phyloP scores from a whole-genome alignment of 2,888 invertebrate species.

The Melanostoma mellinum region DNA sequence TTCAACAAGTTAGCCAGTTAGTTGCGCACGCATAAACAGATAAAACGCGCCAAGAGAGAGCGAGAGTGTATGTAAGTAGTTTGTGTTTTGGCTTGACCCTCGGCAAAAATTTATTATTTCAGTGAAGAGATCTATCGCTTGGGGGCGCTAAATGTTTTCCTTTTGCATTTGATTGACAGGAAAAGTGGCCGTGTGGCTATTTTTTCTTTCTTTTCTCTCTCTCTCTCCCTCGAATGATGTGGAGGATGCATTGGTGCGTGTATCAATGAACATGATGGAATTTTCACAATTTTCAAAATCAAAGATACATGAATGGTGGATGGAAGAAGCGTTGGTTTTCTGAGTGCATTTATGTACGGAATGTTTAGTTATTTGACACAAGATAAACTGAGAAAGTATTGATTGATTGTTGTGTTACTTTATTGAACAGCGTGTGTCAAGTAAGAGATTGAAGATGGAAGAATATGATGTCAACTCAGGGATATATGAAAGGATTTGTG shows the following conservation, averaged over 20 bases:
- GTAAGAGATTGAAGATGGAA: too few species aligned
- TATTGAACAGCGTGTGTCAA: too few species aligned
- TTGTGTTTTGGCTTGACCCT: conserved; percentile 57
- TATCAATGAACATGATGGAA: conserved; percentile 24
- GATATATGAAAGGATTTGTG: too few species aligned
- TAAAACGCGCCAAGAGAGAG: conserved; percentile 12
- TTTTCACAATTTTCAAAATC: not conserved
- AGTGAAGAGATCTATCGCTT: conserved; percentile 50
- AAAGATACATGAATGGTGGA: conserved; percentile 22
- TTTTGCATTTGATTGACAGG: conserved; percentile 61
- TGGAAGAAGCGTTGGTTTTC: not conserved
- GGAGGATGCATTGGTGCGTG: conserved; percentile 41
- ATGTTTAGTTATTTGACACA: not conserved
- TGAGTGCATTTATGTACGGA: not conserved
- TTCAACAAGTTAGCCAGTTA: conserved; percentile 18
- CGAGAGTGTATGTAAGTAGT: conserved; percentile 24
- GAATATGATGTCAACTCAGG: too few species aligned
- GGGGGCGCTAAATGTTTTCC: conserved; percentile 60
- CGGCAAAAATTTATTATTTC: conserved; percentile 49
- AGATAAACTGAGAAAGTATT: conserved; percentile 22
- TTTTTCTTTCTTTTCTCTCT: conserved; percentile 5
- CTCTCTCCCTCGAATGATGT: conserved; percentile 15
- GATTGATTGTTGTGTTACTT: conserved; percentile 1
- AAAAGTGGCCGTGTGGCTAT: conserved; percentile 53
- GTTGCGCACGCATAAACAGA: conserved; percentile 67